Percentiles rank a stretch among this genome's conserved stretches.
phyloP scores from a whole-genome alignment of 2,113 vertebrate species.

The Corvus hawaiiensis region DNA sequence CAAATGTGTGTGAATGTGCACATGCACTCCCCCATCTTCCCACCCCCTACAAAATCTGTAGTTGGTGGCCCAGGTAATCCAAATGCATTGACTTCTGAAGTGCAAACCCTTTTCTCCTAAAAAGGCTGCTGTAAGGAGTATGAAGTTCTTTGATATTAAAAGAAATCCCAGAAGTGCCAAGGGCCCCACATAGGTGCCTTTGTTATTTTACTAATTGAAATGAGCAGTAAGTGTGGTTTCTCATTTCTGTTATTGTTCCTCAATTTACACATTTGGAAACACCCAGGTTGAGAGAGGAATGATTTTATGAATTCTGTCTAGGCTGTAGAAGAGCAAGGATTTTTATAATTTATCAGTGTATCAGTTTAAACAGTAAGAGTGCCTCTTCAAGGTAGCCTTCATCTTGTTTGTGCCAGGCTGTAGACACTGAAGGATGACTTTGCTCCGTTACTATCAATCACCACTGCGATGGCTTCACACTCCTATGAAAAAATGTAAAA shows the following conservation, averaged over 20 bases:
- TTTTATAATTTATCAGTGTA: not conserved
- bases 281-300: not conserved
- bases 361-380: not conserved
- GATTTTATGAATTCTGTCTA: not conserved
- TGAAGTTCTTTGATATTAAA: not conserved
- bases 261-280: not conserved
- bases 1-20: rapidly evolving
- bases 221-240: not conserved
- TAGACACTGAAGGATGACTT: constrained; percentile 42
- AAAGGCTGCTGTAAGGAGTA: not conserved
- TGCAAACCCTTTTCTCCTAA: not conserved
- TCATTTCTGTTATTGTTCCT: not conserved
- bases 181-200: not conserved
- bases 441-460: constrained; percentile 40
- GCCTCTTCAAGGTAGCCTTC: not conserved
- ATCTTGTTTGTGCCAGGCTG: not conserved
- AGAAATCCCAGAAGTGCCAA: not conserved
- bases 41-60: not conserved
- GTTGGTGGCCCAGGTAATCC: not conserved
- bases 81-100: not conserved
- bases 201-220: not conserved
- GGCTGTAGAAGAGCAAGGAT: not conserved
- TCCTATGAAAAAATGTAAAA: constrained; percentile 28
- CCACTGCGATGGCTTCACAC: constrained; percentile 30
- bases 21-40: not conserved